These are phyloP conservation scores for Platynereis dumerilii DNA, from an alignment of 2,888 invertebrate genomes.

Conservation along the genomic window DNA sequence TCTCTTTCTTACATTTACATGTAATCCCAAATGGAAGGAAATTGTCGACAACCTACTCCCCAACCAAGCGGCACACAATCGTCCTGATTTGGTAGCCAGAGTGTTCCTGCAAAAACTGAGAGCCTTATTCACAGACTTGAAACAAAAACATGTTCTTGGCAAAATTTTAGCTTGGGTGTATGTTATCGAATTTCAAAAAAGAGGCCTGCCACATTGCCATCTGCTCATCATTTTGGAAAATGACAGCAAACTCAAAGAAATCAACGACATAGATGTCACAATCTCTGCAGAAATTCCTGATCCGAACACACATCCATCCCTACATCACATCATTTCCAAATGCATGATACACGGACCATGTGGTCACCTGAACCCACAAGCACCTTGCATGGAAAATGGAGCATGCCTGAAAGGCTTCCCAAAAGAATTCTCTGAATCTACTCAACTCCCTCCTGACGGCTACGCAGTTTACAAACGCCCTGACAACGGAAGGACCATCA, in stretches of 20 bases:
- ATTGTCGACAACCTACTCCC: too few species aligned
- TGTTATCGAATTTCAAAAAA: slow-evolving; percentile 3
- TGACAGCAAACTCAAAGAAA: background rate
- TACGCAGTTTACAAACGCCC: background rate
- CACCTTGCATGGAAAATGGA: background rate
- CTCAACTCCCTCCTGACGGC: background rate
- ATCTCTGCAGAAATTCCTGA: background rate
- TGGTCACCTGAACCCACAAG: background rate
- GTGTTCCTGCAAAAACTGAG: background rate
- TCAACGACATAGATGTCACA: background rate
- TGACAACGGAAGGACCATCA: too few species aligned
- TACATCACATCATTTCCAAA: background rate
- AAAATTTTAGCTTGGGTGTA: background rate
- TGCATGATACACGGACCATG: slow-evolving; percentile 2
- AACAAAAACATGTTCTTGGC: background rate
- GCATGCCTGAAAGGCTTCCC: background rate
- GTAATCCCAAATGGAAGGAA: too few species aligned
- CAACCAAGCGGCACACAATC: background rate
- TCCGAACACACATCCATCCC: background rate
- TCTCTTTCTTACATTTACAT: too few species aligned
- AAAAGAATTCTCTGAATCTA: background rate
- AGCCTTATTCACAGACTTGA: background rate
- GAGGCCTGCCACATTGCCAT: slow-evolving; percentile 5
- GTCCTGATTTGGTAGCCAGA: background rate
- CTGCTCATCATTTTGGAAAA: background rate